Conservation (phyloP, 2,797 vertebrate species). For the Gymnothorax reevesii region DNA sequence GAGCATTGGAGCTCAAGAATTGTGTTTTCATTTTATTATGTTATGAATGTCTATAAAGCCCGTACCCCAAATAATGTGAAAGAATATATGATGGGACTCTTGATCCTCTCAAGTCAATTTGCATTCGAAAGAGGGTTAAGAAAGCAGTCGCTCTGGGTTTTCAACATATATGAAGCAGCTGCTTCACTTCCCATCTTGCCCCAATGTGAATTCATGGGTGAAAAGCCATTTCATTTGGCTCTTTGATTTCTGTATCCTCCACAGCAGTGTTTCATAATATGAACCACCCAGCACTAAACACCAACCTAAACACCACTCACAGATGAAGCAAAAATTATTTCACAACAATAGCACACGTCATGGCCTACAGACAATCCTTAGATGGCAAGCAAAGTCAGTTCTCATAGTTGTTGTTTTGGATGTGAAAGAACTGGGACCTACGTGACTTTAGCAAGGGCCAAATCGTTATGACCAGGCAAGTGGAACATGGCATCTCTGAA, state of each 20-base stretch:
- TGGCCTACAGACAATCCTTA: too few species aligned
- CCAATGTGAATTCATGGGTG: neutral
- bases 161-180: neutral
- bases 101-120: neutral
- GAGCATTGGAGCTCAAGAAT: neutral
- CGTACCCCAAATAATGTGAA: neutral
- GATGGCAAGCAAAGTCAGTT: too few species aligned
- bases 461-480: too few species aligned
- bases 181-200: neutral
- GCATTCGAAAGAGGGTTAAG: neutral
- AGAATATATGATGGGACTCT: neutral
- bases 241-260: neutral
- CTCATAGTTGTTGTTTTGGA: too few species aligned
- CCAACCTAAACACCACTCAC: too few species aligned
- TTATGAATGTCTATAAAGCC: neutral
- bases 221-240: neutral
- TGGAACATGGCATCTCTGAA: too few species aligned
- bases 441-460: too few species aligned
- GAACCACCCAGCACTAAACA: neutral
- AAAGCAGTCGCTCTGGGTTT: neutral
- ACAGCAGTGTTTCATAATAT: neutral
- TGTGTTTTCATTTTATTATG: neutral
- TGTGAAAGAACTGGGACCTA: too few species aligned
- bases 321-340: too few species aligned
- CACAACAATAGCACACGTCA: too few species aligned